Evolutionary conservation across 2,113 vertebrate genomes (phyloP).

Genomic region (Callipepla californica): DNA sequence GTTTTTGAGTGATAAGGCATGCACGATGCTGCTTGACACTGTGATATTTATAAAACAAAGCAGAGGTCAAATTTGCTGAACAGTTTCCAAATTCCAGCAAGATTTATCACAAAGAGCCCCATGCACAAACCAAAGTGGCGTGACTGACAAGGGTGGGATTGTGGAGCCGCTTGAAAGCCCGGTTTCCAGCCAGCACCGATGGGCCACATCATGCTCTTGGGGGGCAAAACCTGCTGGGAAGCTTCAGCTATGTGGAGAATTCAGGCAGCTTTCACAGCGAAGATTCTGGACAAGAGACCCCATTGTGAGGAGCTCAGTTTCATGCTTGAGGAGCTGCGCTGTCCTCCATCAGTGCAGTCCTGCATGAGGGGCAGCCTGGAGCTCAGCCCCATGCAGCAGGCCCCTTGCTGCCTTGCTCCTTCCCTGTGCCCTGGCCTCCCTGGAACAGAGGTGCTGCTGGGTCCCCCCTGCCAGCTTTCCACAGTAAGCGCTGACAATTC

Average conservation of each 20-base stretch:
- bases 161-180: constrained; percentile 34
- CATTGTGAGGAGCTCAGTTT: neutral
- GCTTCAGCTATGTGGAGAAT: neutral
- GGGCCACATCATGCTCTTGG: neutral
- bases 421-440: neutral
- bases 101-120: constrained; percentile 68
- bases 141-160: constrained; percentile 55
- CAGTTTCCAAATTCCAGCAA: constrained; percentile 70
- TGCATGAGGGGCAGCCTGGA: neutral
- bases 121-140: constrained; percentile 37
- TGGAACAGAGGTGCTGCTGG: neutral
- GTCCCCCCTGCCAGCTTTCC: neutral
- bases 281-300: constrained; percentile 6
- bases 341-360: neutral
- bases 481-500: constrained; percentile 28
- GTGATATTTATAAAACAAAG: constrained; percentile 74
- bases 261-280: neutral
- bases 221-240: constrained; percentile 38
- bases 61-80: constrained; percentile 71
- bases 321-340: neutral
- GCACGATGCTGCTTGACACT: constrained; percentile 54
- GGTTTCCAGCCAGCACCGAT: neutral
- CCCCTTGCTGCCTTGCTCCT: neutral
- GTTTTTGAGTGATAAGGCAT: constrained; percentile 44
- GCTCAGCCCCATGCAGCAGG: neutral